These are phyloP conservation scores for Trigoniulus corallinus DNA, from an alignment of 1,140 invertebrate species.

Conservation along the genomic window DNA sequence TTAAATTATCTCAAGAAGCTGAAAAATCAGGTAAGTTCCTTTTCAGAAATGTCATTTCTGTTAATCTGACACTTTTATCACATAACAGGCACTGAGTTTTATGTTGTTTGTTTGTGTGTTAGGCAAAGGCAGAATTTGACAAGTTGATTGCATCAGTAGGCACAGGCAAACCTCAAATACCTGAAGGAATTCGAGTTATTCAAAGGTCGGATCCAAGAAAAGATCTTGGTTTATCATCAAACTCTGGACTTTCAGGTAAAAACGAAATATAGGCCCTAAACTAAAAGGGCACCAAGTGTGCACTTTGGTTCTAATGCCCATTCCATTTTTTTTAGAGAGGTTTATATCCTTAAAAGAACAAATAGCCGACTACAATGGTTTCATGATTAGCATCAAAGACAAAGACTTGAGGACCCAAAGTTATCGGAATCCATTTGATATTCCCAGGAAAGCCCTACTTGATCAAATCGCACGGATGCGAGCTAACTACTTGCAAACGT, in stretches of 20 bases:
- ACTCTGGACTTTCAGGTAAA: conserved; percentile 51
- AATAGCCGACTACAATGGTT: conserved; percentile 68
- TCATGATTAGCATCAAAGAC: conserved; percentile 44
- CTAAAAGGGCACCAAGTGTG: too few relatives aligned
- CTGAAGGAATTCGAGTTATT: conserved; percentile 54
- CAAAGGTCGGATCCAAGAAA: conserved; percentile 46
- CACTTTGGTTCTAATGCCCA: conserved; percentile 4
- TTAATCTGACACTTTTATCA: background rate
- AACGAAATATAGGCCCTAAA: too few relatives aligned
- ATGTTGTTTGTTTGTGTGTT: conserved; percentile 19
- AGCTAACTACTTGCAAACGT: conserved; percentile 75
- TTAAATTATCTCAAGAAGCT: conserved; percentile 86
- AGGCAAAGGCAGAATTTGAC: conserved; percentile 89
- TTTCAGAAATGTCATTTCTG: background rate
- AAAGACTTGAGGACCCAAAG: conserved; percentile 47
- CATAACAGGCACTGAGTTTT: background rate
- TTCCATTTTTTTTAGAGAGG: conserved; percentile 36
- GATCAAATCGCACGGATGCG: conserved; percentile 89
- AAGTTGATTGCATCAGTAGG: conserved; percentile 48
- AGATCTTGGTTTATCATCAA: conserved; percentile 46
- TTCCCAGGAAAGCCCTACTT: conserved; percentile 67
- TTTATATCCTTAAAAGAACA: conserved; percentile 63
- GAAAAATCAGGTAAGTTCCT: conserved; percentile 47
- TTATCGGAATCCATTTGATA: conserved; percentile 92
- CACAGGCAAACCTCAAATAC: conserved; percentile 33